A percentile compares a stretch with the other conserved stretches of the same genome.
phyloP scores from a whole-genome alignment of 2,797 vertebrate species.

The Rhinichthys osculus region DNA sequence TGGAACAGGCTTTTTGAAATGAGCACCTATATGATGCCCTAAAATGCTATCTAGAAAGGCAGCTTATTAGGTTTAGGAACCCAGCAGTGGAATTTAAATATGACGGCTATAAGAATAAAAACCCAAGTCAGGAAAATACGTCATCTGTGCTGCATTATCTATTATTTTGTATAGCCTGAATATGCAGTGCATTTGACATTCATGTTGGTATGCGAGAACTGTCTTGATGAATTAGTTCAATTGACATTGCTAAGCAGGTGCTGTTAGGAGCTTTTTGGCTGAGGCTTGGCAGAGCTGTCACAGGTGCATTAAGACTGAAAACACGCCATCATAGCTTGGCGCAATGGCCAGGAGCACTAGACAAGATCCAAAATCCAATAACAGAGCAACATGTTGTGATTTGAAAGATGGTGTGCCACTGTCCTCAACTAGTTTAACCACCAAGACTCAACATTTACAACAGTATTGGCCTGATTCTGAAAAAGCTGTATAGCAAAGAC shows the following conservation, averaged over 20 bases:
- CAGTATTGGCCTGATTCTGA: not conserved
- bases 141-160: constrained; percentile 39
- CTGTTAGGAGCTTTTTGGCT: constrained; percentile 37
- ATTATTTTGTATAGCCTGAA: constrained; percentile 21
- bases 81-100: constrained; percentile 8
- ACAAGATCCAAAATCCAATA: constrained; percentile 14
- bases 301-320: constrained; percentile 49
- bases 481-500: not conserved
- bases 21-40: not conserved
- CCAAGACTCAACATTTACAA: constrained; percentile 1
- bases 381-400: not conserved
- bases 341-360: constrained; percentile 24
- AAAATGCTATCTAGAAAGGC: not conserved
- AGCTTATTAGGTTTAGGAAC: not conserved
- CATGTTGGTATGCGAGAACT: constrained; percentile 38
- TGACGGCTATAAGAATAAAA: not conserved
- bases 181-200: constrained; percentile 44
- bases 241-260: constrained; percentile 21
- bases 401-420: not conserved
- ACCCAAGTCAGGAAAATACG: not conserved
- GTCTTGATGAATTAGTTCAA: constrained; percentile 45
- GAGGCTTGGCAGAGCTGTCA: constrained; percentile 43
- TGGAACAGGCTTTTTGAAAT: not conserved
- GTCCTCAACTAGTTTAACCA: constrained; percentile 3
- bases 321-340: constrained; percentile 10